phyloP scores from a whole-genome alignment of 2,113 vertebrate species.

The Hypomesus transpacificus region DNA sequence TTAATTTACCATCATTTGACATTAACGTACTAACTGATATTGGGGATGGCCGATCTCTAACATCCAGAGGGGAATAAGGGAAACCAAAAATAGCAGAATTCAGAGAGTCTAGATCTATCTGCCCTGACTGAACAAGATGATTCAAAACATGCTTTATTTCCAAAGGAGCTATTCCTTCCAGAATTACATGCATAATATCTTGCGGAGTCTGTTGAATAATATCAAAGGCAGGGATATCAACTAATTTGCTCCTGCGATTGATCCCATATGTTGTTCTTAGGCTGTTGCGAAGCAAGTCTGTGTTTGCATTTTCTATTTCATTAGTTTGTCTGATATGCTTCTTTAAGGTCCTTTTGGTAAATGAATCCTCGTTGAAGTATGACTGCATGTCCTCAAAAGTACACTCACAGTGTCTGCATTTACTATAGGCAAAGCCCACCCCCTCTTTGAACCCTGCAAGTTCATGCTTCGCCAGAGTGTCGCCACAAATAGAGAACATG shows the following conservation, averaged over 20 bases:
- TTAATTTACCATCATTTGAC: too few relatives aligned
- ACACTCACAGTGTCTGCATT: background rate
- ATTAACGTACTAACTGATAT: too few relatives aligned
- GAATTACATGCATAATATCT: background rate
- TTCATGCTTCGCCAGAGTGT: slow-evolving; percentile 29
- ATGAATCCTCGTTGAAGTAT: slow-evolving; percentile 28
- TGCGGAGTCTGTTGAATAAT: background rate
- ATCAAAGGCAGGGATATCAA: slow-evolving; percentile 16
- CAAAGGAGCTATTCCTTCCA: too few relatives aligned
- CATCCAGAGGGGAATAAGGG: too few relatives aligned
- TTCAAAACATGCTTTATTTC: too few relatives aligned
- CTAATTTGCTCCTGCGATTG: slow-evolving; percentile 11
- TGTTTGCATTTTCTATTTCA: too few relatives aligned
- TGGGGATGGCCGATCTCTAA: too few relatives aligned
- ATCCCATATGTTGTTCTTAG: slow-evolving; percentile 16
- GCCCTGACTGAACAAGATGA: too few relatives aligned
- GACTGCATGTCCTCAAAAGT: slow-evolving; percentile 21
- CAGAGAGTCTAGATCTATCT: too few relatives aligned
- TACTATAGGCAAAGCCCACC: slow-evolving; percentile 26
- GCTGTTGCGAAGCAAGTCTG: background rate
- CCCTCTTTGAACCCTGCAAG: slow-evolving; percentile 32
- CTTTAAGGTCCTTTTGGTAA: slow-evolving; percentile 28
- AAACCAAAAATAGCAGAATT: too few relatives aligned
- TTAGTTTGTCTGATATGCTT: background rate
- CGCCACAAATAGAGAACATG: slow-evolving; percentile 30